Conservation (phyloP, 2,888 invertebrate genomes). For the Dioctria linearis region DNA sequence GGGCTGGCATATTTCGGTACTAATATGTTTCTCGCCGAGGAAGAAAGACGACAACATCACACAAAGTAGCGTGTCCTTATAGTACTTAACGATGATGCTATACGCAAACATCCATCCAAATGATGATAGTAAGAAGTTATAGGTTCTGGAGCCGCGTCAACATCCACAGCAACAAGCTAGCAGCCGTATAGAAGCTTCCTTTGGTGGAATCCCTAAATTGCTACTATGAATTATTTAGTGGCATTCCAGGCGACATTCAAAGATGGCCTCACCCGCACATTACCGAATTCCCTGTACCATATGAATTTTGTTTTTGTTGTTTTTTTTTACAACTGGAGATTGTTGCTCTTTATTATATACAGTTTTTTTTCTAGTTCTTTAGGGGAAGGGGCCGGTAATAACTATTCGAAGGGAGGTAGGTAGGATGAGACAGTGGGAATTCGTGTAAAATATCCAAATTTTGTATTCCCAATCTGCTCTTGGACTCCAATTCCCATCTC, state of each 20-base stretch:
- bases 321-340: conserved; percentile 13
- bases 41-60: not conserved
- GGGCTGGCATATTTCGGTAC: not conserved
- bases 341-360: conserved; percentile 34
- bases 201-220: conserved; percentile 38
- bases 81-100: not conserved
- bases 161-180: not conserved
- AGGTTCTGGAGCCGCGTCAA: not conserved
- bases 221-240: conserved; percentile 31
- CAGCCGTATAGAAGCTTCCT: not conserved
- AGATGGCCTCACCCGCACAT: not conserved
- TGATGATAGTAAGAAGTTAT: conserved; percentile 37
- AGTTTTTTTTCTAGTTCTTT: not conserved
- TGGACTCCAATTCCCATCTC: conserved; percentile 7
- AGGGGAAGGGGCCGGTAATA: not conserved
- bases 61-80: conserved; percentile 15
- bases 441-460: too few species aligned
- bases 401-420: conserved; percentile 1
- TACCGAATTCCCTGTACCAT: too few species aligned
- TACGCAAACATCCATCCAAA: conserved; percentile 16
- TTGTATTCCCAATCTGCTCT: not conserved
- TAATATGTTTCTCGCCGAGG: not conserved
- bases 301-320: conserved; percentile 12
- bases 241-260: conserved; percentile 9
- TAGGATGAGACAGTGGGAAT: not conserved